phyloP scores from a whole-genome alignment of 2,113 vertebrate genomes.

The Globicephala melas region DNA sequence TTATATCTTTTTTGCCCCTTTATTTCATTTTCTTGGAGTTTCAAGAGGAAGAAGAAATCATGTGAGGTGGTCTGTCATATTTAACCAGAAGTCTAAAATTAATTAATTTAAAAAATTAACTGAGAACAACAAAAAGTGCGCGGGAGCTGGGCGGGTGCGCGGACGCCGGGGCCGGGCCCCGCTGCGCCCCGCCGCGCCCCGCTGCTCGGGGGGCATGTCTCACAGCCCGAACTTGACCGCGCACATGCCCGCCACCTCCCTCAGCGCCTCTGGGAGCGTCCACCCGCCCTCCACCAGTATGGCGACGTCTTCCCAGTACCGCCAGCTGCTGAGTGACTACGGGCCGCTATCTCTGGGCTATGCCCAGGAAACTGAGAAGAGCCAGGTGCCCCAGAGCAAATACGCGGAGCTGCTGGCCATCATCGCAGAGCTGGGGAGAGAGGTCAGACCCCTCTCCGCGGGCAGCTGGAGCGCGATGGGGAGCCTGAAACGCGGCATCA shows the following conservation, averaged over 20 bases:
- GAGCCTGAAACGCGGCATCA: conserved; percentile 96
- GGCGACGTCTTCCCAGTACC: conserved; percentile 91
- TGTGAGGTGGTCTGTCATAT: background rate
- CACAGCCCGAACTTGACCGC: conserved; percentile 94
- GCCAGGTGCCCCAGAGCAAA: conserved; percentile 96
- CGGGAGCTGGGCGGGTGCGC: conserved; percentile 88
- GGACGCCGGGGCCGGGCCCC: conserved; percentile 91
- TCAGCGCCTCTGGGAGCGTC: conserved; percentile 89
- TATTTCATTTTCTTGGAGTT: conserved; percentile 24
- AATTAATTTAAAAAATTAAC: background rate
- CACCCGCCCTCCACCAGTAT: conserved; percentile 93
- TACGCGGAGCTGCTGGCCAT: conserved; percentile 97
- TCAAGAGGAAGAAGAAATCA: background rate
- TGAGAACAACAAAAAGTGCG: conserved; percentile 87
- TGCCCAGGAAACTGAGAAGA: conserved; percentile 88
- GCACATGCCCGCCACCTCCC: conserved; percentile 90
- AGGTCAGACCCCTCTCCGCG: conserved; percentile 95
- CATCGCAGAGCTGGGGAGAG: conserved; percentile 96
- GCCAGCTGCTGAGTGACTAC: conserved; percentile 90
- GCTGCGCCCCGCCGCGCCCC: conserved; percentile 83
- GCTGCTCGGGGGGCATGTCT: conserved; percentile 91
- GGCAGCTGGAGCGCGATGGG: conserved; percentile 98
- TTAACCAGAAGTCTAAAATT: conserved; percentile 27
- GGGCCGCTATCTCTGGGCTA: background rate
- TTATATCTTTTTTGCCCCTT: background rate